Base-by-base conservation (phyloP, 1,140 invertebrate genomes). In the Pseudomyrmex dendroicus region DNA sequence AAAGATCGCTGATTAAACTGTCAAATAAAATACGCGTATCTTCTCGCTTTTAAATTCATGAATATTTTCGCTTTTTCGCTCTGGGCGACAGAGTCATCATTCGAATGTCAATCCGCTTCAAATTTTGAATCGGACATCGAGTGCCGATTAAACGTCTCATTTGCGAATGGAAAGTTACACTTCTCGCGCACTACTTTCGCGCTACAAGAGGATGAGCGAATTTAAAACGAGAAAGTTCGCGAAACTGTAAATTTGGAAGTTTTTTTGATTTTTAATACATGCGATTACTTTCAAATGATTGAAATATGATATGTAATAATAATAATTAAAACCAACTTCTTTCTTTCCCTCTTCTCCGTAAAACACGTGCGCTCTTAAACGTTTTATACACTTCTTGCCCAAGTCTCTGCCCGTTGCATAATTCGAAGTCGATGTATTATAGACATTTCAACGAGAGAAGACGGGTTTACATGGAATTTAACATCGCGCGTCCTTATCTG, bases 401-500 rank as follows among this genome's bases (percentile, higher is more conserved):
- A 52, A 52, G n/a, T 3, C 5, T 54, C 25, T 10, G 5, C 15
- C 22, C 2, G 13, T 82, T 82, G 59, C 70, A 25, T 54, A 82
- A 82, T 74, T 74, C 54, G 9, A 12, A 73, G 48, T 61, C 17
- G 17, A n/a, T 44, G 10, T 44, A 61, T 62, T 44, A 62, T 74
- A 74, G 25, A 17, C 25, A 82, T 82, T 82, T 74, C 72, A 35
- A 74, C 10, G 35, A 35, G 35, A 35, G 35, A 35, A 15, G 61
- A 35, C 46, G 48, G n/a, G n/a, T 78, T 80, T 80, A 7, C 20
- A 1, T 57, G 46, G 52, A 72, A 80, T 72, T 59, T 59, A 70
- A 20, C 54, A 25, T 48, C 66, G 20, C 44, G 54, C 54, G 66
- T 80, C 78, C 72, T 82, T 54, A 82, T 44, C n/a, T 74, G 57